phyloP scores from a whole-genome alignment of 2,113 vertebrate genomes.

The Phaetusa simplex region DNA sequence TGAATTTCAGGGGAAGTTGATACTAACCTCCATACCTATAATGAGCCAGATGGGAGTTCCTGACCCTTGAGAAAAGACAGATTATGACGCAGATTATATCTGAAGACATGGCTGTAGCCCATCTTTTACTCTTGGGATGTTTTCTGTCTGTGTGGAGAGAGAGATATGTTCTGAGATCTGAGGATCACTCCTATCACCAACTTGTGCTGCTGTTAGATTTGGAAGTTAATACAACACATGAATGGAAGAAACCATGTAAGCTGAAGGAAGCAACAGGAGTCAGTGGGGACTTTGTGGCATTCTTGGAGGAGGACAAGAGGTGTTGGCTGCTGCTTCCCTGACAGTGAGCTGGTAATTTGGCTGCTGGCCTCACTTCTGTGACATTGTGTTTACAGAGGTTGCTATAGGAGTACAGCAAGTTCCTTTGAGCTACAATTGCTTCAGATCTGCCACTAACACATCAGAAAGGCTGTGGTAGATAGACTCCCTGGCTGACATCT shows the following conservation, averaged over 20 bases:
- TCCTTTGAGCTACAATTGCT: background rate
- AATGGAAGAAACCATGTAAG: conserved; percentile 24
- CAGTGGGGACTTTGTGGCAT: background rate
- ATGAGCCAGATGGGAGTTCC: background rate
- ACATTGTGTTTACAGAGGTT: conserved; percentile 26
- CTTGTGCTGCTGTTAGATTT: background rate
- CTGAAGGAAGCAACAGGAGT: background rate
- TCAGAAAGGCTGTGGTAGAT: background rate
- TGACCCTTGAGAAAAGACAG: background rate
- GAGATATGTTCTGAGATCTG: background rate
- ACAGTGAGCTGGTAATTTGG: conserved; percentile 2
- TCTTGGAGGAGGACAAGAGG: conserved; percentile 15
- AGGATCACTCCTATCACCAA: background rate
- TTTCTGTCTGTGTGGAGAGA: background rate
- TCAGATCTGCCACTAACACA: background rate
- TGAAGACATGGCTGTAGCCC: background rate
- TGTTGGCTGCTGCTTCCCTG: background rate
- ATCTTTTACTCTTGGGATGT: background rate
- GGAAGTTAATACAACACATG: background rate
- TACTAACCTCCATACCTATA: background rate
- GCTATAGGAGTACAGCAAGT: background rate
- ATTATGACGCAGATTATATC: background rate
- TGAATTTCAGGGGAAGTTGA: background rate
- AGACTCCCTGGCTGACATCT: background rate
- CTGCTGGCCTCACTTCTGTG: background rate